Evolutionary conservation across 2,797 vertebrate species (phyloP).

Genomic region (Falco columbarius): DNA sequence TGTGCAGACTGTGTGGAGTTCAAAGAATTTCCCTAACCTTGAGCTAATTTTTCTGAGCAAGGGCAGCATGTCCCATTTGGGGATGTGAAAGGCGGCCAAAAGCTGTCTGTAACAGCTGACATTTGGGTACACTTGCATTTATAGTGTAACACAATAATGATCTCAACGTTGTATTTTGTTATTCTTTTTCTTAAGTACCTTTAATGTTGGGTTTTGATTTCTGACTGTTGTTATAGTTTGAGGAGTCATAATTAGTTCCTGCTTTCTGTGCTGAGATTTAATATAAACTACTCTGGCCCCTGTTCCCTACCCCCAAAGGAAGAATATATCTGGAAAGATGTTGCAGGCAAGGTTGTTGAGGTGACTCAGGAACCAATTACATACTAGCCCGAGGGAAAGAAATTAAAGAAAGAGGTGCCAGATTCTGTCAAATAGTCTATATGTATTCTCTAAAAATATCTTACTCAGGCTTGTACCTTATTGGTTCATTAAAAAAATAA

Average conservation of each 20-base stretch:
- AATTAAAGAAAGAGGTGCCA: conserved; percentile 23
- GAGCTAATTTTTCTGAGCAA: not conserved
- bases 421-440: not conserved
- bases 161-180: not conserved
- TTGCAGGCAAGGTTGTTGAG: conserved; percentile 33
- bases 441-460: conserved; percentile 20
- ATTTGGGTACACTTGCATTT: not conserved
- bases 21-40: not conserved
- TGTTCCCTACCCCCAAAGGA: not conserved
- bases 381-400: not conserved
- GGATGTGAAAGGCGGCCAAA: not conserved
- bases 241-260: not conserved
- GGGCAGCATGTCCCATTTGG: not conserved
- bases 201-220: not conserved
- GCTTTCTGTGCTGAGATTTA: not conserved
- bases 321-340: not conserved
- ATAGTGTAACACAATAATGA: not conserved
- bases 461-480: not conserved
- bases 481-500: not conserved
- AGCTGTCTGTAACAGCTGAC: not conserved
- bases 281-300: not conserved
- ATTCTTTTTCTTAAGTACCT: not conserved
- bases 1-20: not conserved
- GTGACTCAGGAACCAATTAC: conserved; percentile 35
- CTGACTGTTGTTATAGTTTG: not conserved